Percentiles rank a stretch among this genome's conserved stretches.
Conservation (phyloP, 1,140 invertebrate species). For the silkworm (Bombyx mori) region ASM3026992v2 NC_085110.1:14056501-14057000, state of each 20-base stretch:
- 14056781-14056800: no score
- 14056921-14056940: constrained; percentile 90
- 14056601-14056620: constrained; percentile 88
- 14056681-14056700: background rate
- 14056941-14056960: constrained; percentile 90
- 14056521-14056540: constrained; percentile 95
- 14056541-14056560: constrained; percentile 96
- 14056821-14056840: constrained; percentile 75
- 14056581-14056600: constrained; percentile 89
- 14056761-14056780: background rate
- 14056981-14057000: constrained; percentile 94
- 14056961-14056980: constrained; percentile 93
- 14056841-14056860: constrained; percentile 94
- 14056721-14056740: background rate
- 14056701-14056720: background rate
- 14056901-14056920: constrained; percentile 84
- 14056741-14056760: background rate
- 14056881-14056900: constrained; percentile 88
- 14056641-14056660: background rate
- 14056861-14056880: constrained; percentile 93
- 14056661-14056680: no score
- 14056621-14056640: constrained; percentile 85
- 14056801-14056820: background rate
- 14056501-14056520: constrained; percentile 94
- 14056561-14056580: constrained; percentile 94